Base-by-base conservation (phyloP, 2,797 vertebrate genomes). In the Leuciscus waleckii region DNA sequence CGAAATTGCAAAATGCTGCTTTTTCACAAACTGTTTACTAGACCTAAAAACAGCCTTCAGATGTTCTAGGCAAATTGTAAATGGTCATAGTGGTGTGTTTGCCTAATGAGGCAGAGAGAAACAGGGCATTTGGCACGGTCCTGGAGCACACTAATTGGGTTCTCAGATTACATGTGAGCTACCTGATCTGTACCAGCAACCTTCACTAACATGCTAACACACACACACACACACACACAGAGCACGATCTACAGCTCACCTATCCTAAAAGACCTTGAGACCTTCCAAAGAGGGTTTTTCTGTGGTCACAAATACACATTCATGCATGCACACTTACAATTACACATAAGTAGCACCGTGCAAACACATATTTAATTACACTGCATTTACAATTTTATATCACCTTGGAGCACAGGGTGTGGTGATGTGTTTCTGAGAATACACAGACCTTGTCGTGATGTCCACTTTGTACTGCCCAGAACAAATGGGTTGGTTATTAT, bases 71-170 rank as follows among this genome's bases (percentile, higher is more conserved):
- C 29, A 65, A 69, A 65, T 71, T 79, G 56, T 84, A 74, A 86
- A 79, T 84, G 85, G 51, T 54, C 85, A 83, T 86, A 86, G 84
- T 85, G 79, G 83, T 91, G 87, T 87, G 84, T 32, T 81, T 87
- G 89, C 35, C 90, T 93, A 95, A 94, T 94, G 93, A 92, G 75
- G 88, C 90, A 81, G 79, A 84, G 56, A 87, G 90, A 74, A 91
- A 90, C 91, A 88, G 87, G 88, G 79, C 82, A 88, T 89, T 79
- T 69, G 87, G 88, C 87, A 84, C 74, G 35, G 90, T 87, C 51
- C 77, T 89, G 84, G 90, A 87, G 88, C 87, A 87, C 88, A 80
- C 73, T 39, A 90, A 91, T 87, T 89, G 73, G 77, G 82, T 81
- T 90, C 90, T 90, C 70, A 63, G 56, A 92, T 93, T 90, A 90